Evolutionary conservation across 2,797 vertebrate species (phyloP), one percentile per base, ranked within the genome.

Genomic region (Trachops cirrhosus): DNA sequence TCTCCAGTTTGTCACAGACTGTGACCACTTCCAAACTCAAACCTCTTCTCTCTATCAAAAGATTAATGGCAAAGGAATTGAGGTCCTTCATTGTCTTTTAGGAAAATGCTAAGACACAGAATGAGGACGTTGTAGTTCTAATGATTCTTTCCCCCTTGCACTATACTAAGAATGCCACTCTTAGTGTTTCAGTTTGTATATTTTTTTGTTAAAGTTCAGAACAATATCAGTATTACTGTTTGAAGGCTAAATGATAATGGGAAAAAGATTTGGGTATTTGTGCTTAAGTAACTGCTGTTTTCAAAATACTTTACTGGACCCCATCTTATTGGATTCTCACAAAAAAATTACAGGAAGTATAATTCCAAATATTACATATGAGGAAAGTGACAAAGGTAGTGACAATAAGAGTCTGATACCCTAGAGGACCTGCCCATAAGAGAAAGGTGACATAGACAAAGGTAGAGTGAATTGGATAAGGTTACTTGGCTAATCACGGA

Each of bases 141-240:
- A 77, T 91, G 84, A 70, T n/a, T 50, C 4, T 32, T 77, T 90
- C 70, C 71, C 54, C 62, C 26, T 83, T 48, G 5, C 70, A 16
- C 29, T 39, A 1, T 37, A 24, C 19, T 89, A 77, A 39, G 32
- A 92, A 88, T 80, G 29, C 79, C 18, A 29, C 7, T 88, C 1
- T 64, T 34, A 74, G 34, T 75, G 15, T 54, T 86, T 59, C 32
- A 67, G 71, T 92, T 80, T 93, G 5, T 78, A 21, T 62, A 34
- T 22, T 37, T 73, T 89, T 84, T 90, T 84, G 54, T 86, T 89
- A 70, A 89, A 71, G 68, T 86, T 91, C 59, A 91, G 37, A 83
- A 64, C 15, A 59, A 54, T 77, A 41, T 24, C 50, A 87, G 29
- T 48, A 50, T 50, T n/a, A 16, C 26, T 80, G 34, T 29, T 92